These are phyloP conservation scores for Apistogramma diplotaenia DNA, from an alignment of 2,113 vertebrate genomes.

Conservation along the genomic window DNA sequence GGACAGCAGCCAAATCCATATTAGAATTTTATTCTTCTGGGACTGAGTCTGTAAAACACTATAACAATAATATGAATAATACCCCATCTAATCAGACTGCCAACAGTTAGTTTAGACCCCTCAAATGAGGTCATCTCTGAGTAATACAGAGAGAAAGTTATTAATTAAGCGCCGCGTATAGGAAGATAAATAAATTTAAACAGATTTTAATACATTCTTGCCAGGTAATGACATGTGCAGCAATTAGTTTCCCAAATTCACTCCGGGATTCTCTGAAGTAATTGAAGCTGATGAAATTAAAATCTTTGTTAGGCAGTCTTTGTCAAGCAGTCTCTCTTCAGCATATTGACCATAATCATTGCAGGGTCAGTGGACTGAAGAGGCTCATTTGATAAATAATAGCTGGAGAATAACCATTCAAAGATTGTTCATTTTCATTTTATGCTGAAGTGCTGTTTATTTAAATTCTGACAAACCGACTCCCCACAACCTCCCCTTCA, in stretches of 20 bases:
- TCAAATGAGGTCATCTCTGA: constrained; percentile 15
- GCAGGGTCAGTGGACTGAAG: constrained; percentile 65
- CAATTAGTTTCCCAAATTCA: constrained; percentile 60
- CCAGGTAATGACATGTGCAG: constrained; percentile 59
- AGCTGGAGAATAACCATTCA: constrained; percentile 63
- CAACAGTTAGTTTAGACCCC: constrained; percentile 19
- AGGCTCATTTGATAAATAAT: constrained; percentile 63
- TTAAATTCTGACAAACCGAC: constrained; percentile 63
- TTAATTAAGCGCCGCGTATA: constrained; percentile 28
- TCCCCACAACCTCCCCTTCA: constrained; percentile 43
- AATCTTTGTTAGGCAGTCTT: constrained; percentile 52
- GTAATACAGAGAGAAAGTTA: constrained; percentile 14
- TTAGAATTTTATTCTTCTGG: constrained; percentile 57
- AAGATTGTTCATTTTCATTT: constrained; percentile 74
- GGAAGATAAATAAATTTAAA: constrained; percentile 27
- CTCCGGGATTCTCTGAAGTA: constrained; percentile 49
- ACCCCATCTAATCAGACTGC: constrained; percentile 14
- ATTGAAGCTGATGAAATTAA: constrained; percentile 69
- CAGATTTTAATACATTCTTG: constrained; percentile 13
- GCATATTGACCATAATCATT: constrained; percentile 67
- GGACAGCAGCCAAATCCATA: constrained; percentile 63
- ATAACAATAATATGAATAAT: constrained; percentile 33
- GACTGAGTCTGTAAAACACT: constrained; percentile 45
- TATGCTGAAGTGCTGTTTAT: constrained; percentile 63
- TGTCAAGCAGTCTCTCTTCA: constrained; percentile 53